Base-by-base conservation (phyloP, 2,888 invertebrate species). In the Tetanocera ferruginea region DNA sequence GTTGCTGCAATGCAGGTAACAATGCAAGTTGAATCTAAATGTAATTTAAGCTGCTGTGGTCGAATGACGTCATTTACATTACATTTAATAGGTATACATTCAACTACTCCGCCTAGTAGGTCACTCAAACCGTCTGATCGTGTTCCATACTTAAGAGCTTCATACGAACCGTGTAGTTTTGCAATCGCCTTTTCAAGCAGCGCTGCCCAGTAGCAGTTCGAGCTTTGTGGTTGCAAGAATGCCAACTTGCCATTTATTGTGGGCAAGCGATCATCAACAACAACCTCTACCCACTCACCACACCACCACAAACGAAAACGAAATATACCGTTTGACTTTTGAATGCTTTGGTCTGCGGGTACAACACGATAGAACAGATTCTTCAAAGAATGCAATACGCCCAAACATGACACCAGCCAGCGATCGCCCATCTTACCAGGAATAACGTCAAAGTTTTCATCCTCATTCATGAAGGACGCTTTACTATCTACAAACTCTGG, bases 281-380 rank as follows among this genome's bases (percentile, higher is more conserved):
- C 91, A 51, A 95, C 95, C 88, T 97, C 97, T 34, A 95, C 93
- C 97, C 97, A 97, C 87, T 96, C 95, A 5, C 97, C 97, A 86
- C 96, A 96, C 96, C 97, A 97, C 97, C 97, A 97, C 28, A 97
- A 90, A 0, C 97, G 94, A 90, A 97, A 97, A 82, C 97, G 93
- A 90, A 96, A 96, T 23, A 96, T 93, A 0, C 96, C 96, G 64
- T 94, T 93, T 19, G 93, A 92, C 51, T 91, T 92, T 75, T 92
- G 93, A 87, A 97, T 94, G 28, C 94, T 93, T 90, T 97, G 97
- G 87, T 97, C 97, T 0, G 96, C 96, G 0, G 97, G 97, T 69
- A 97, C 96, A 52, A 97, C 97, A 73, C 97, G 92, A 91, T 96
- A 96, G 91, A 97, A 97, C 1, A 97, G 91, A 43, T 96, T 97